Evolutionary conservation across 2,888 invertebrate species (phyloP), one percentile per base, ranked within the genome.

Genomic region (Charanyca ferruginea): DNA sequence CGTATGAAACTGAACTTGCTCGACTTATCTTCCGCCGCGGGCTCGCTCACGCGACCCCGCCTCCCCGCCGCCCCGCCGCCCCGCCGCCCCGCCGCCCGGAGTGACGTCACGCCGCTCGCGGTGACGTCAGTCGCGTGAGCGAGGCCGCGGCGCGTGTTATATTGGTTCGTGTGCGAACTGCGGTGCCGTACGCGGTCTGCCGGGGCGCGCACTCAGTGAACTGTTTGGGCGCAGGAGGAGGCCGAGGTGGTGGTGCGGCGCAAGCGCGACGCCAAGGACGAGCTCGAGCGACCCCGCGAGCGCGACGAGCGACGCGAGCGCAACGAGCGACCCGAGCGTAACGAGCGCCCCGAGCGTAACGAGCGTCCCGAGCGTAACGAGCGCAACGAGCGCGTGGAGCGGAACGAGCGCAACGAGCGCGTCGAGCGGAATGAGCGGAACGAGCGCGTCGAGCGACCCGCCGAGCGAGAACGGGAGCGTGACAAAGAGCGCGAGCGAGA

Each of bases 201-300:
- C n/a, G n/a, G 41, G 35, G 53, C 55, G 60, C 60, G 11, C 44
- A 58, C 72, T 83, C 66, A 85, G 64, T 20, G 18, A 32, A 3
- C n/a, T n/a, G 81, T 86, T 86, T 86, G 85, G 84, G 79, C 79
- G 91, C 97, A 97, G 96, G 97, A 97, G 89, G 97, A 97, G 89
- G 97, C 97, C 72, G 97, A 97, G 74, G 96, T 96, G 81, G 93
- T 96, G 82, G 93, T 94, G 85, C 91, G 95, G 3, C 91, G 96
- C 82, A 96, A 96, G 94, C 93, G 95, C 54, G 90, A 91, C 83
- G 77, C 82, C 73, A 88, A 91, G 79, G 90, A 90, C 71, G 87
- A 88, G 6, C 65, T 79, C 3, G 85, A 77, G 53, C 73, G 84
- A 6, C 35, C 68, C n/a, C 73, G 84, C 18, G 94, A 93, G 48